Base-by-base conservation (phyloP, 2,888 invertebrate genomes). In the Aspidiotus rigidus region DNA sequence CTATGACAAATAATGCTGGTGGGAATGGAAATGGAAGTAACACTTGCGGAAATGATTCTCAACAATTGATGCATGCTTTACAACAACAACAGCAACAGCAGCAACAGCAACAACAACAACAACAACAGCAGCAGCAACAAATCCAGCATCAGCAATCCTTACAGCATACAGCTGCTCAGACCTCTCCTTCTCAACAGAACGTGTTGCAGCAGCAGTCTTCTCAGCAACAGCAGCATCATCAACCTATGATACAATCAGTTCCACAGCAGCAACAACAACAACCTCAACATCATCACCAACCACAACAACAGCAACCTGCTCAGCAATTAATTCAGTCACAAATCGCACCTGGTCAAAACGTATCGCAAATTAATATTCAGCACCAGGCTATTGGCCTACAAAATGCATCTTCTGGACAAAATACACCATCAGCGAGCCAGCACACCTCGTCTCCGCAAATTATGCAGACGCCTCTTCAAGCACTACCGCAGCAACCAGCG, bases 1-100 rank as follows among this genome's bases (percentile, higher is more conserved):
- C 49, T 11, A 11, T 49, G 49, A 11, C 49, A 69, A 17, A 28
- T 28, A 28, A 10, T 76, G 49, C 49, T n/a, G 49, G 49, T 49
- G 49, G 28, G 28, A 28, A 28, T 28, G 28, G 28, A 28, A 28
- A 28, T 5, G 28, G 28, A 28, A 28, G 28, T 28, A 28, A 28
- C 28, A 5, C 2, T 28, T 28, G 28, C 28, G 28, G 28, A 5
- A 28, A 28, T 5, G 28, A 80, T 79, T 72, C 83, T 82, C 71
- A 71, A 74, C 77, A 76, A 49, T 81, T 82, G 74, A 81, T 82
- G 69, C 82, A 81, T 74, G 80, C 81, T 39, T 75, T 82, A 72
- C 81, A 82, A 73, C 80, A 79, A 72, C 83, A 83, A 74, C 77
- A 76, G 15, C 77, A 77, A 66, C 77, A 78, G 55, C 62, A 49